phyloP scores from a whole-genome alignment of 1,140 invertebrate genomes.

The Cherax quadricarinatus region DNA sequence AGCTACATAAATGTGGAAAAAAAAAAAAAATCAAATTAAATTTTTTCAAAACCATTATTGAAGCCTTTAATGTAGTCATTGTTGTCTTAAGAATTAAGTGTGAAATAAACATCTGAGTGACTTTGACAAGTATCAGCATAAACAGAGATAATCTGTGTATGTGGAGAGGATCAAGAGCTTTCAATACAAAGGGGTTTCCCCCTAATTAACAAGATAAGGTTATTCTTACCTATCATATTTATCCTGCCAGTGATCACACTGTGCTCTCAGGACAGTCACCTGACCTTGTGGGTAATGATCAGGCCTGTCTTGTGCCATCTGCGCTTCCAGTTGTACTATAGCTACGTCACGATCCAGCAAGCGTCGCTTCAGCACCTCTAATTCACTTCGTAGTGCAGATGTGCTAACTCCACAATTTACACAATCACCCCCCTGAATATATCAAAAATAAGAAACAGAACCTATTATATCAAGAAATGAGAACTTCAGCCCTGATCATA shows the following conservation, averaged over 20 bases:
- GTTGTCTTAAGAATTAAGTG: too few relatives aligned
- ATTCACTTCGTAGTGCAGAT: slow-evolving; percentile 40
- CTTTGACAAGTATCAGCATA: too few relatives aligned
- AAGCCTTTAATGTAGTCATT: too few relatives aligned
- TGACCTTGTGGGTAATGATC: slow-evolving; percentile 53
- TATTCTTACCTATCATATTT: slow-evolving; percentile 67
- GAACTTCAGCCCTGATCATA: background rate
- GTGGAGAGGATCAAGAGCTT: too few relatives aligned
- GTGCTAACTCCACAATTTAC: slow-evolving; percentile 56
- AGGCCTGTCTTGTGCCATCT: slow-evolving; percentile 57
- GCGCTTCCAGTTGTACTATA: slow-evolving; percentile 60
- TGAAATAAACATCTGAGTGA: too few relatives aligned
- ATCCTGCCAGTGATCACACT: slow-evolving; percentile 71
- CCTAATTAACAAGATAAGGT: too few relatives aligned
- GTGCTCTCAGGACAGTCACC: slow-evolving; percentile 56
- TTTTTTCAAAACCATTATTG: too few relatives aligned
- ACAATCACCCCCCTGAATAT: slow-evolving; percentile 45
- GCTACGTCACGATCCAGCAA: slow-evolving; percentile 62
- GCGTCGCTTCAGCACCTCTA: slow-evolving; percentile 47
- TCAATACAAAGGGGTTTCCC: too few relatives aligned
- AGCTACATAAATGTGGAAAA: too few relatives aligned
- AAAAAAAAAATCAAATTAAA: too few relatives aligned
- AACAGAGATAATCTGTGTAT: too few relatives aligned
- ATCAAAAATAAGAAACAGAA: background rate
- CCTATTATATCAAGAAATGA: background rate